Evolutionary conservation across 2,888 invertebrate species (phyloP).

Genomic region (Iselma pallidipennis): DNA sequence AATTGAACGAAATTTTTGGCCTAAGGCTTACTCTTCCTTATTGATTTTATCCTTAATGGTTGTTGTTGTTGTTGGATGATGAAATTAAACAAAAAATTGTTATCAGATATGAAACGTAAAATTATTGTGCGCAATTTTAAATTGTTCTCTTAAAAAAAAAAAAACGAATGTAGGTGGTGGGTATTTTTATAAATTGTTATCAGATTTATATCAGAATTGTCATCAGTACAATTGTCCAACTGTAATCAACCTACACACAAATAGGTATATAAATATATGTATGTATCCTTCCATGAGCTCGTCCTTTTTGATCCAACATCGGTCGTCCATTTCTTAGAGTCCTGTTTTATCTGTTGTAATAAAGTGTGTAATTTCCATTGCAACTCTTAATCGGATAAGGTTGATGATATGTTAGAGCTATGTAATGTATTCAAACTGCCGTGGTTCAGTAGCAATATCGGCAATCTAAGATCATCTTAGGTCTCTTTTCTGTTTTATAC

Average conservation of each 20-base stretch:
- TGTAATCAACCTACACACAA: background rate
- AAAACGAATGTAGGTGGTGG: background rate
- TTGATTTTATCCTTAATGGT: no score
- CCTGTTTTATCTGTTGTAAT: conserved; percentile 14
- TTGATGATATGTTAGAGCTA: conserved; percentile 34
- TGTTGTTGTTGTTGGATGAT: no score
- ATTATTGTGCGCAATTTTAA: no score
- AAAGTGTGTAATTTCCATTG: conserved; percentile 26
- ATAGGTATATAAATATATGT: no score
- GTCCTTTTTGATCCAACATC: background rate
- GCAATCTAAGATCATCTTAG: conserved; percentile 45
- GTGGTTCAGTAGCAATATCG: conserved; percentile 40
- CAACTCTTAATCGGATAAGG: conserved; percentile 33
- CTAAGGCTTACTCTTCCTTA: no score
- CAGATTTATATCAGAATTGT: background rate
- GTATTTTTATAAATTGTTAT: background rate
- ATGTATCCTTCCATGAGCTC: background rate
- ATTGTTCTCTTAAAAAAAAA: no score
- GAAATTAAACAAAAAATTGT: no score
- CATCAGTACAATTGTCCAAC: background rate
- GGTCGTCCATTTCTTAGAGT: background rate
- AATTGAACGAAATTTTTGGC: no score
- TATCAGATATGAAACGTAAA: no score
- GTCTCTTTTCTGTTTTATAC: conserved; percentile 34
- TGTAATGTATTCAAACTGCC: conserved; percentile 42